These are phyloP conservation scores for Misgurnus mizolepis DNA, from an alignment of 2,113 vertebrate species.

Conservation along the genomic window DNA sequence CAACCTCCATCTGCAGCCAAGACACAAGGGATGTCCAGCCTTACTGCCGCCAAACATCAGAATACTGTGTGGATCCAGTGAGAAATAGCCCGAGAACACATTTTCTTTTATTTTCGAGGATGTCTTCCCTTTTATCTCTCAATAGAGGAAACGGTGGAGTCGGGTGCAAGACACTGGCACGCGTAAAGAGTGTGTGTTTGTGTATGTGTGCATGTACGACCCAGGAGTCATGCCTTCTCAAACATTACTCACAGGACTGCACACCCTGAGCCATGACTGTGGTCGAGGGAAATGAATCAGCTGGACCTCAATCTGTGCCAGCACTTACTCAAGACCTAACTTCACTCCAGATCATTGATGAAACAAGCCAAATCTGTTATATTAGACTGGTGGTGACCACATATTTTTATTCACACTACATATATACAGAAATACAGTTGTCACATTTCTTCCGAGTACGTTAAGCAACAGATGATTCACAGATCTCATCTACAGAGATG, in stretches of 20 bases:
- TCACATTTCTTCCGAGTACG: no score
- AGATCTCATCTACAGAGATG: no score
- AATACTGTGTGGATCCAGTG: conserved; percentile 1
- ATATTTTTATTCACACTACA: no score
- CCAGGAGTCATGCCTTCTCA: conserved; percentile 28
- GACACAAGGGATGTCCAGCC: conserved; percentile 21
- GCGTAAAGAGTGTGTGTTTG: background rate
- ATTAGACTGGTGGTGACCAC: no score
- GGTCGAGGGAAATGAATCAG: background rate
- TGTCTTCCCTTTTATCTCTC: background rate
- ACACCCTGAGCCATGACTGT: background rate
- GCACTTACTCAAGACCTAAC: background rate
- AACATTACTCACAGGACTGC: background rate
- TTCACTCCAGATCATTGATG: background rate
- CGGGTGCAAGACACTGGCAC: conserved; percentile 7
- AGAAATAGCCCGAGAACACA: background rate
- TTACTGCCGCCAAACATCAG: background rate
- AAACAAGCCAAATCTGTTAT: background rate
- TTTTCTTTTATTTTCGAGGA: background rate
- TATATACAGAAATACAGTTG: background rate
- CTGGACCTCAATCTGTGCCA: background rate
- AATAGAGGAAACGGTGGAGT: conserved; percentile 8
- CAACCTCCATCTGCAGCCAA: conserved; percentile 30
- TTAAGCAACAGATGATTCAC: no score
- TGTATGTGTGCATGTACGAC: background rate